Conservation (phyloP, 1,140 invertebrate species). For the Drosophila nikananu region DNA sequence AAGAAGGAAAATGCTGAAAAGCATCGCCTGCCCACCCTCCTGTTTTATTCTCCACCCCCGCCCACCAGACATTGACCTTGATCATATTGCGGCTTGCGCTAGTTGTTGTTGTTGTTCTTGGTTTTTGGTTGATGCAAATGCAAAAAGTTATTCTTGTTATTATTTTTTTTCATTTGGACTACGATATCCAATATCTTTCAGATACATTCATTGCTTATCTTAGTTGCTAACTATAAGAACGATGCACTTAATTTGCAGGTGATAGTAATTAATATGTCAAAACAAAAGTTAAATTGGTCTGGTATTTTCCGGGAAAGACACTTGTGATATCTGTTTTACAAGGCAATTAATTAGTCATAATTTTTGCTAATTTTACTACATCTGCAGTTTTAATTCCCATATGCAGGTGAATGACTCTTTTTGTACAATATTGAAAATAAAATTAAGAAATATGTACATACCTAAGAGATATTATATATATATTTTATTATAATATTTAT, state of each 20-base stretch:
- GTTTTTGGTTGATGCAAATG: conserved; percentile 12
- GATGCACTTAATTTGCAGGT: not conserved
- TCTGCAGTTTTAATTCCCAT: conserved; percentile 3
- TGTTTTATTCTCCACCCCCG: conserved; percentile 10
- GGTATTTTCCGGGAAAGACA: conserved; percentile 9
- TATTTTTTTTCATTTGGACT: not conserved
- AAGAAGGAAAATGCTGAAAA: conserved; percentile 60
- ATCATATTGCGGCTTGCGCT: conserved; percentile 55
- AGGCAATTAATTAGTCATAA: conserved; percentile 5
- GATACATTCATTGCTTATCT: not conserved
- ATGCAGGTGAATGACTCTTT: not conserved
- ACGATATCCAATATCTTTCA: not conserved
- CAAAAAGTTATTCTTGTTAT: conserved; percentile 6
- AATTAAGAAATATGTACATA: too few species aligned
- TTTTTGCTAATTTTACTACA: not conserved
- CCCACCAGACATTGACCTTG: conserved; percentile 80
- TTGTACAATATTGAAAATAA: too few species aligned
- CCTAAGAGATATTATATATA: too few species aligned
- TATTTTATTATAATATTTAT: too few species aligned
- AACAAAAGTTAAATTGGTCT: not conserved
- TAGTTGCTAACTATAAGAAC: not conserved
- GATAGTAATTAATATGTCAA: conserved; percentile 14
- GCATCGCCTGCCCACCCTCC: conserved; percentile 17
- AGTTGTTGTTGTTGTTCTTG: conserved; percentile 31
- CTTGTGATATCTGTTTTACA: conserved; percentile 9